Evolutionary conservation across 2,888 invertebrate genomes (phyloP).

Genomic region (Crossocerus cetratus): DNA sequence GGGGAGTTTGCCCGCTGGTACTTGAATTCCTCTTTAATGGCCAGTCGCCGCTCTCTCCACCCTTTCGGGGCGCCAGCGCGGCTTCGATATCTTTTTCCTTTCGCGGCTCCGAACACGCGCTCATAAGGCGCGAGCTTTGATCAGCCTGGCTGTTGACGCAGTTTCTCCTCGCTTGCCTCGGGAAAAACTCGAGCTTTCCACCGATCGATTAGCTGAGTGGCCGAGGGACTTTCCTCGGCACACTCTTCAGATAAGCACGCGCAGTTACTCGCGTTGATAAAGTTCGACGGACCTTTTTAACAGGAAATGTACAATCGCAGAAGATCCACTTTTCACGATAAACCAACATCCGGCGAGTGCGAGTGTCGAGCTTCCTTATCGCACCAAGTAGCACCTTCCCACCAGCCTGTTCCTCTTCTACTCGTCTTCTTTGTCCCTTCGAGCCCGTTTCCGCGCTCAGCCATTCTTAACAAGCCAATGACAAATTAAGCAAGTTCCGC

Average conservation of each 20-base stretch:
- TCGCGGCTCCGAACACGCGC: background rate
- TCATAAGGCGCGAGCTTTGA: background rate
- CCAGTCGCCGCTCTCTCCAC: slow-evolving; percentile 29
- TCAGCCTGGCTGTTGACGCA: background rate
- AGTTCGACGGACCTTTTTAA: background rate
- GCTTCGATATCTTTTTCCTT: slow-evolving; percentile 14
- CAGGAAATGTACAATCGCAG: background rate
- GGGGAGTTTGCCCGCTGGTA: slow-evolving; percentile 42
- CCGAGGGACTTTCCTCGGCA: too few relatives aligned
- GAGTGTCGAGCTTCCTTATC: slow-evolving; percentile 19
- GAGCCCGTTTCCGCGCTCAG: slow-evolving; percentile 28
- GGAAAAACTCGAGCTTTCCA: too few relatives aligned
- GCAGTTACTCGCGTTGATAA: background rate
- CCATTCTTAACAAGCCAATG: slow-evolving; percentile 13
- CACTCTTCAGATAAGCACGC: too few relatives aligned
- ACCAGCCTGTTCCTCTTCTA: slow-evolving; percentile 3
- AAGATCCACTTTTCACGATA: slow-evolving; percentile 46
- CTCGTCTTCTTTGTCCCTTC: slow-evolving; percentile 20
- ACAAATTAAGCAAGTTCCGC: slow-evolving; percentile 26
- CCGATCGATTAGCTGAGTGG: too few relatives aligned
- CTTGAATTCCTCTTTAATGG: slow-evolving; percentile 56
- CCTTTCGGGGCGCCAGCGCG: slow-evolving; percentile 19
- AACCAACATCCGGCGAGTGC: slow-evolving; percentile 27
- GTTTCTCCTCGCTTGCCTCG: background rate
- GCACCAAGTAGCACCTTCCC: slow-evolving; percentile 13